Percentiles rank a stretch among this genome's conserved stretches.
These are phyloP conservation scores for Lacanobia wlatinum DNA, from an alignment of 2,888 invertebrate genomes.

Conservation along the genomic window DNA sequence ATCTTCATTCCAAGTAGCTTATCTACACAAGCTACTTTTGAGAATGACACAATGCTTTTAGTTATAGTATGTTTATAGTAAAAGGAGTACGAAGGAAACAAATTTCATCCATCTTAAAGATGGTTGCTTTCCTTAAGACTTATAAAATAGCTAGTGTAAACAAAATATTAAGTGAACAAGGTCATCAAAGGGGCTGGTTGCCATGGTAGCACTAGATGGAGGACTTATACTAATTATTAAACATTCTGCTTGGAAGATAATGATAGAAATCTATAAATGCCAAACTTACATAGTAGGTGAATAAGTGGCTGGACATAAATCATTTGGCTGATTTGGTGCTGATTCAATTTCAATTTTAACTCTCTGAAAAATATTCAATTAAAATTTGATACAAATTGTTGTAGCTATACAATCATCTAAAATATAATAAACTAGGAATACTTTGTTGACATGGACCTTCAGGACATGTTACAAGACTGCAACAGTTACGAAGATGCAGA, in stretches of 20 bases:
- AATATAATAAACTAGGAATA: too few species aligned
- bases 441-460: neutral
- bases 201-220: too few species aligned
- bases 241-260: neutral
- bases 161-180: too few species aligned
- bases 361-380: conserved; percentile 73
- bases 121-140: neutral
- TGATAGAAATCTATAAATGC: neutral
- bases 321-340: conserved; percentile 68
- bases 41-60: too few species aligned
- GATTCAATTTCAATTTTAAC: conserved; percentile 76
- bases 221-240: neutral
- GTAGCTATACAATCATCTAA: neutral
- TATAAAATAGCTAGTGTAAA: too few species aligned
- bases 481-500: conserved; percentile 64
- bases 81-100: too few species aligned
- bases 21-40: too few species aligned
- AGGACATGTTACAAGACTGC: neutral
- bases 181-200: neutral
- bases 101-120: too few species aligned
- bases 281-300: conserved; percentile 80
- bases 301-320: conserved; percentile 78
- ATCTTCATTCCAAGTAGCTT: too few species aligned
- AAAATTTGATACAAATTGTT: neutral
- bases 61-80: too few species aligned